Conservation (phyloP, 1,140 invertebrate genomes). For the Pachyrhynchus sulphureomaculatus region DNA sequence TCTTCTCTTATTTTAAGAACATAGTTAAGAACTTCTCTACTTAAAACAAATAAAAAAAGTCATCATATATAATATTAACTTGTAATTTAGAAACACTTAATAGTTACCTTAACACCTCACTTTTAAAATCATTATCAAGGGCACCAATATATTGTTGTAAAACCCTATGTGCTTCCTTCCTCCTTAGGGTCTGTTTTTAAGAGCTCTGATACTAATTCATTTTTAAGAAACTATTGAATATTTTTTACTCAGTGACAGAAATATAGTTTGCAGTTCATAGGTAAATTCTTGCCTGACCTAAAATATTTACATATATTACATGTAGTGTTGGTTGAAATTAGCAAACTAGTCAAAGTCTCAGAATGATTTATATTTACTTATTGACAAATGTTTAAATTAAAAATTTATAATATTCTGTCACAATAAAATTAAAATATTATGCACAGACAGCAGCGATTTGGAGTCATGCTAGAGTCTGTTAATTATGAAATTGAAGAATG, state of each 20-base stretch:
- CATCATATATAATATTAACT: no score
- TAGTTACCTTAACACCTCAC: conserved; percentile 31
- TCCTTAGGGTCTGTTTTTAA: neutral
- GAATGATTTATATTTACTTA: no score
- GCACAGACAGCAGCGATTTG: no score
- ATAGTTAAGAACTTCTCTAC: no score
- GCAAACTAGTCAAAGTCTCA: neutral
- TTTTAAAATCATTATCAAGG: conserved; percentile 17
- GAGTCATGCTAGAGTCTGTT: no score
- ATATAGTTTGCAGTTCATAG: neutral
- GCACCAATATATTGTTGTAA: conserved; percentile 20
- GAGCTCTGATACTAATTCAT: conserved; percentile 7
- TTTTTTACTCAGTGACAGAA: conserved; percentile 12
- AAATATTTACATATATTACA: conserved; percentile 5
- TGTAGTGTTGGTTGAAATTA: neutral
- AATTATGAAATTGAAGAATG: no score
- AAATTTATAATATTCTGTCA: no score
- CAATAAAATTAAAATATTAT: no score
- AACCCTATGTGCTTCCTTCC: conserved; percentile 4
- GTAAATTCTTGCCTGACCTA: conserved; percentile 24
- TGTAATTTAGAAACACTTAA: no score
- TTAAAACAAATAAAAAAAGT: no score
- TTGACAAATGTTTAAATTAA: no score
- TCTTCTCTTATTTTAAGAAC: no score
- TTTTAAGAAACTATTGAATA: conserved; percentile 14